Evolutionary conservation across 2,113 vertebrate genomes (phyloP), one percentile per base, ranked within the genome.

Genomic region (Polypterus senegalus): DNA sequence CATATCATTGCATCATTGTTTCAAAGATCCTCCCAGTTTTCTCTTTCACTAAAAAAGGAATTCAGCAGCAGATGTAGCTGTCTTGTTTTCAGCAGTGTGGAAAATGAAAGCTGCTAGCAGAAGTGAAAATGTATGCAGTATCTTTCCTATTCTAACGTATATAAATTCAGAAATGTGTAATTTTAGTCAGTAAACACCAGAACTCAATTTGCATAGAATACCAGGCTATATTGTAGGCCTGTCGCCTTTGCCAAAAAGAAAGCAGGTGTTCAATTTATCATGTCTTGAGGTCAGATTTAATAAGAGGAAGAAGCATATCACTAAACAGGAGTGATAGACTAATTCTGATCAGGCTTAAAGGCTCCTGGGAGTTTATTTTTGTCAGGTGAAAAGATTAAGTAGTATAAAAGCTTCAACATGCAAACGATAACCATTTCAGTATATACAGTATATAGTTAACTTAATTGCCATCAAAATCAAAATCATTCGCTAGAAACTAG

Each of bases 31-130:
- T 48, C 5, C 7, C 44, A 49, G 48, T 46, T 9, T 44, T 56
- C 27, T 47, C 53, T 48, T 54, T 63, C 54, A 46, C 44, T 54
- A 9, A 48, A 2, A 62, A 67, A 63, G 59, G 65, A 66, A 70
- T 66, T 70, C 69, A 71, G 67, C 70, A 76, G 77, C 75, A 74
- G 73, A 79, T 74, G 77, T 78, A 67, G 70, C 67, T 76, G 74
- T 77, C 74, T 68, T 76, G 68, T 76, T 77, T 78, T 74, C 79
- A 79, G 70, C 59, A 71, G 74, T 65, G 72, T 79, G 71, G 74
- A 77, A 76, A 82, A 78, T 77, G 63, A 76, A 79, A 66, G 69
- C 67, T 73, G 73, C 65, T 61, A 46, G 62, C 69, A 67, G 66
- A 73, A 76, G 72, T 71, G 68, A 77, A 74, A 68, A 70, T 73